Evolutionary conservation across 1,140 invertebrate genomes (phyloP), one percentile per base, ranked within the genome.

Genomic region (Papilio xuthus): DNA sequence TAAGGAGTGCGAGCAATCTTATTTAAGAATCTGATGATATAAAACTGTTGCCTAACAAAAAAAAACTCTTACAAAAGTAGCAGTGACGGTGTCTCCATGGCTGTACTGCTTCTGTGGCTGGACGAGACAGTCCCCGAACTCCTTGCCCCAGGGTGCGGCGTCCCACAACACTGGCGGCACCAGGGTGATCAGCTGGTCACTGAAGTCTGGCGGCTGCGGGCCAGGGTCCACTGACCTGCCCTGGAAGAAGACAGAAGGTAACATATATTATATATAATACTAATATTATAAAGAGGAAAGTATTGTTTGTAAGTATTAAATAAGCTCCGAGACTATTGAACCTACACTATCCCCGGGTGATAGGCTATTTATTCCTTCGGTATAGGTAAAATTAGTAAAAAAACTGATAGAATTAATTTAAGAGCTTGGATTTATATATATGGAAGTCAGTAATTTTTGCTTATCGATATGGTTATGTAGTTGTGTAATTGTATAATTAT

Each of bases 141-240:
- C 94, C 15, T 94, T 94, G 4, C 96, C 95, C 93, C 96, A 96
- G 9, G 95, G 95, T 32, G 97, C 94, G 0, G 95, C 94, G 87
- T 99, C 98, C 90, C 96, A 97, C 15, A 98, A 86, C 13, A 98
- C 97, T 0, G 97, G 96, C 0, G 97, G 96, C 10, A 97, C 95
- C 12, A 99, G 92, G 0, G 96, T 96, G 13, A 98, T 94, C 85
- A 98, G 95, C 67, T 95, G 95, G 7, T 95, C 93, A n/a, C 96
- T 92, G 77, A 98, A 94, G 84, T 98, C 96, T 0, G 95, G 95
- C 2, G 98, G 97, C 41, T 86, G 81, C 0, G 97, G 97, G 4
- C 97, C 98, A 0, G 94, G 89, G 0, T 95, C 90, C 0, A 97
- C 84, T 1, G 86, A 80, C 77, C 90, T 89, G 47, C 95, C 92